These are phyloP conservation scores for Tapirus indicus DNA, from an alignment of 2,797 vertebrate species.

Conservation along the genomic window DNA sequence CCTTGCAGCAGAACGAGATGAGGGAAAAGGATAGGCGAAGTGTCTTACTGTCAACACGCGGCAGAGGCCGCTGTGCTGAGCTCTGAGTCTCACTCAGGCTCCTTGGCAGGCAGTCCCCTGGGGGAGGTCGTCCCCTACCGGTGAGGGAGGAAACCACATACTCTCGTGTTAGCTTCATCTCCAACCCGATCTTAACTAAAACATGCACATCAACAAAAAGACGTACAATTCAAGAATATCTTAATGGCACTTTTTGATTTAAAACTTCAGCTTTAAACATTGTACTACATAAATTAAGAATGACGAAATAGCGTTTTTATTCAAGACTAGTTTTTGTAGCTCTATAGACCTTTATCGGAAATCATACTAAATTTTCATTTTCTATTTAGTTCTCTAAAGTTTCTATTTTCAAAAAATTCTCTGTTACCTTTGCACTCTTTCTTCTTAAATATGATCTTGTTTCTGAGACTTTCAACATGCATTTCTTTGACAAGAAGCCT, in stretches of 20 bases:
- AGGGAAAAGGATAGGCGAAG: not conserved
- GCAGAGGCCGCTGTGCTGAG: not conserved
- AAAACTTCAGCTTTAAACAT: not conserved
- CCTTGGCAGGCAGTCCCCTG: not conserved
- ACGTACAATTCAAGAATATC: not conserved
- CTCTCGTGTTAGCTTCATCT: not conserved
- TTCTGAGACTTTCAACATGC: not conserved
- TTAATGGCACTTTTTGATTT: not conserved
- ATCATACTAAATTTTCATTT: not conserved
- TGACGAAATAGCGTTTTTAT: not conserved
- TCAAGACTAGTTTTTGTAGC: not conserved
- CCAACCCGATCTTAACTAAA: not conserved
- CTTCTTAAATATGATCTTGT: not conserved
- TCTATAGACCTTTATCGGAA: not conserved
- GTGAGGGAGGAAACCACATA: not conserved
- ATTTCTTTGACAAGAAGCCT: not conserved
- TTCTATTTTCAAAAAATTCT: not conserved
- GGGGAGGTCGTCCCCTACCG: not conserved
- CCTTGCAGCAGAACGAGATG: not conserved
- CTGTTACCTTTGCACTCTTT: not conserved
- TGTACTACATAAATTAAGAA: not conserved
- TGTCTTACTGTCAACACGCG: not conserved
- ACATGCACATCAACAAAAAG: not conserved
- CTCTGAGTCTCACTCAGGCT: not conserved
- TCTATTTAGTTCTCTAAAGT: constrained; percentile 32